These are phyloP conservation scores for Drosophila pruinosa DNA, from an alignment of 1,140 invertebrate genomes.

Conservation along the genomic window DNA sequence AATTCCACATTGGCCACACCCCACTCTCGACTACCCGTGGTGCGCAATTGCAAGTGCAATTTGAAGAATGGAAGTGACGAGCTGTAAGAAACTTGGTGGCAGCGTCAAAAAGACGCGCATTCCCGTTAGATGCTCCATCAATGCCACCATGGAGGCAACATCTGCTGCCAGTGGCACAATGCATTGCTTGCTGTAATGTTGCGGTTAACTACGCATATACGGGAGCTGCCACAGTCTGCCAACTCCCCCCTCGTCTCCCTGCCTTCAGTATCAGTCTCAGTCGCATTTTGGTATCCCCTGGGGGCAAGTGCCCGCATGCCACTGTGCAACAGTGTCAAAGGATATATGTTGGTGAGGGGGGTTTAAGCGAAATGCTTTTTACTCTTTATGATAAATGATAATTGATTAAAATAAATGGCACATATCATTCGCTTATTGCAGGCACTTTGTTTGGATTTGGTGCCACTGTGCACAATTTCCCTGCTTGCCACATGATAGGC, in stretches of 20 bases:
- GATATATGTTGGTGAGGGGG: background rate
- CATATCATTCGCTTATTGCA: background rate
- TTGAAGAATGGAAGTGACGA: slow-evolving; percentile 29
- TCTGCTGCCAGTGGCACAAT: slow-evolving; percentile 1
- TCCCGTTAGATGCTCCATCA: slow-evolving; percentile 3
- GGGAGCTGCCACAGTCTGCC: background rate
- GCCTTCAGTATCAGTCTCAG: background rate
- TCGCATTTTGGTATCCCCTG: background rate
- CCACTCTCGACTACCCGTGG: background rate
- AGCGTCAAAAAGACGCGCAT: slow-evolving; percentile 4
- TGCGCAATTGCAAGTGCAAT: slow-evolving; percentile 5
- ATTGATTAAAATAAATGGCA: background rate
- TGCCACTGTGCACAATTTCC: background rate
- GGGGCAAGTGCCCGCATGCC: background rate
- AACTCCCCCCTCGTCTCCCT: background rate
- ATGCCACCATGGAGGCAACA: slow-evolving; percentile 6
- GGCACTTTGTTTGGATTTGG: background rate
- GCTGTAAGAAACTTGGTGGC: slow-evolving; percentile 17
- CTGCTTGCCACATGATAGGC: slow-evolving; percentile 1
- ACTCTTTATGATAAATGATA: background rate
- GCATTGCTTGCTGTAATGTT: background rate
- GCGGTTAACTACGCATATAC: slow-evolving; percentile 11
- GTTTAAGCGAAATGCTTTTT: background rate
- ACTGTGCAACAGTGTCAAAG: background rate
- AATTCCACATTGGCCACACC: slow-evolving; percentile 13